Percentiles rank a stretch among this genome's conserved stretches.
These are phyloP conservation scores for Heliconius eleuchia DNA, from an alignment of 1,140 invertebrate species.

Conservation along the genomic window DNA sequence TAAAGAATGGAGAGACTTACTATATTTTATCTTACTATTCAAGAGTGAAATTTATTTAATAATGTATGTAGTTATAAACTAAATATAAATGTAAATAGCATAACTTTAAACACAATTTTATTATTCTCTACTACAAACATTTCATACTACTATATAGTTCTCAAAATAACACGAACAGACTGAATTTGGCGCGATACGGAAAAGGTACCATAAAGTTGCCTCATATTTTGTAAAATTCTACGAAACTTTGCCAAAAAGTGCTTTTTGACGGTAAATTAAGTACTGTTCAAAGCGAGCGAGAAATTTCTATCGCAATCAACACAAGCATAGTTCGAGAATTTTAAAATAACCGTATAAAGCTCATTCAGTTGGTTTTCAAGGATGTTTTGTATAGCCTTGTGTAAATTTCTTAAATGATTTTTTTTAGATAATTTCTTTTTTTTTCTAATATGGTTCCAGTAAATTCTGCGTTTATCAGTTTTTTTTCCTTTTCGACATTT, in stretches of 20 bases:
- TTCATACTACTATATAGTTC: not conserved
- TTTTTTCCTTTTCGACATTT: too few relatives aligned
- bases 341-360: constrained; percentile 15
- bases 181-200: constrained; percentile 11
- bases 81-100: not conserved
- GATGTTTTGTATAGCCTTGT: not conserved
- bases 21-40: too few relatives aligned
- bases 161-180: constrained; percentile 9
- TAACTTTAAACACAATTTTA: not conserved
- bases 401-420: not conserved
- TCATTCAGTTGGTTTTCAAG: constrained; percentile 2
- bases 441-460: not conserved
- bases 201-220: constrained; percentile 10
- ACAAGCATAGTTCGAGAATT: constrained; percentile 20
- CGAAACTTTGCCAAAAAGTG: constrained; percentile 13
- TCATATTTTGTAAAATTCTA: constrained; percentile 12
- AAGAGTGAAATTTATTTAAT: not conserved
- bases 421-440: not conserved
- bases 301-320: constrained; percentile 20
- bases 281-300: constrained; percentile 23
- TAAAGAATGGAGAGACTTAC: too few relatives aligned
- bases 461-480: too few relatives aligned
- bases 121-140: not conserved
- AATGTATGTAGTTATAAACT: not conserved
- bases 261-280: constrained; percentile 12